A percentile compares a stretch with the other conserved stretches of the same genome.
phyloP scores from a whole-genome alignment of 1,140 invertebrate species.

The Achroia grisella region DNA sequence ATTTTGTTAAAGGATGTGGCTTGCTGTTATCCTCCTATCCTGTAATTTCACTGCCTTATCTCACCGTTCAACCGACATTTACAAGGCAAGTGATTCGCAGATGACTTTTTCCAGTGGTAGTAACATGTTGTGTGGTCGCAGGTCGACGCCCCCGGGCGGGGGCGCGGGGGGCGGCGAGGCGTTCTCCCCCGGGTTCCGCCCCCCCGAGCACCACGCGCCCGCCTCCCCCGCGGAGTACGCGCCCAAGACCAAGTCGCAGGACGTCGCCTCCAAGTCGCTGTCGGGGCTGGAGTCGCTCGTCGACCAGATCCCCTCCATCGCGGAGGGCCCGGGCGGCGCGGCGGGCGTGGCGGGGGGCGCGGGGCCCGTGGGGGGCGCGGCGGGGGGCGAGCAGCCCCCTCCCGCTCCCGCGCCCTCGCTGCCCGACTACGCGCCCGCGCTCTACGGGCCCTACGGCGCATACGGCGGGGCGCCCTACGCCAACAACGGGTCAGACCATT shows the following conservation, averaged over 20 bases:
- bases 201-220: slow-evolving; percentile 24
- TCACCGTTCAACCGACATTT: no score
- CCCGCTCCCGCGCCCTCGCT: slow-evolving; percentile 39
- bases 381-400: slow-evolving; percentile 14
- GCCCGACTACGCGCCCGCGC: slow-evolving; percentile 57
- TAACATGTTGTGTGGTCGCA: slow-evolving; percentile 5
- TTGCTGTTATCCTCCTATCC: no score
- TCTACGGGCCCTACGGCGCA: slow-evolving; percentile 45
- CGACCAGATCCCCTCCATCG: slow-evolving; percentile 92
- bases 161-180: slow-evolving; percentile 12
- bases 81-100: no score
- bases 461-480: slow-evolving; percentile 46
- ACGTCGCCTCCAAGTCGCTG: slow-evolving; percentile 90
- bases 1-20: no score
- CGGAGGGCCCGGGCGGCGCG: slow-evolving; percentile 71
- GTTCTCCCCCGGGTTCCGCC: slow-evolving; percentile 46
- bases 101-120: no score
- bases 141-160: slow-evolving; percentile 38
- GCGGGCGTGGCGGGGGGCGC: slow-evolving; percentile 15
- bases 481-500: slow-evolving; percentile 56
- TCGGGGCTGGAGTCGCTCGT: slow-evolving; percentile 91
- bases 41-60: no score
- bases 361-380: slow-evolving; percentile 14
- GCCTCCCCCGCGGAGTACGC: slow-evolving; percentile 11
- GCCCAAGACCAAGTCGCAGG: slow-evolving; percentile 74